phyloP scores from a whole-genome alignment of 2,888 invertebrate genomes.

The Glaucopsyche alexis region DNA sequence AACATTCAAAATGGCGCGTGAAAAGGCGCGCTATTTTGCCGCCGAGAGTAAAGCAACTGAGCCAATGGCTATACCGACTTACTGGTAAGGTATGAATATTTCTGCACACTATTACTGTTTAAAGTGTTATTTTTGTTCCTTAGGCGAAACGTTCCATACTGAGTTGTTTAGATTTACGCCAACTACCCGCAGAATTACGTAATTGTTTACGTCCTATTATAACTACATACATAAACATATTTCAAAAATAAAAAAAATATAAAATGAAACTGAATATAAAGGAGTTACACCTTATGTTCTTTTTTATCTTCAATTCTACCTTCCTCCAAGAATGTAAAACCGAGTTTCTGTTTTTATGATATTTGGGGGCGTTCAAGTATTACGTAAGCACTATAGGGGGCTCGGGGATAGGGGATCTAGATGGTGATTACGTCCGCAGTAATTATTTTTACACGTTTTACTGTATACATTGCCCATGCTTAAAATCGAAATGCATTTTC shows the following conservation, averaged over 20 bases:
- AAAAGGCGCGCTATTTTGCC: slow-evolving; percentile 58
- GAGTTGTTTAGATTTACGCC: background rate
- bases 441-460: too few species aligned
- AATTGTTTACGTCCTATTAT: slow-evolving; percentile 8
- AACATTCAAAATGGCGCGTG: slow-evolving; percentile 38
- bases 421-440: too few species aligned
- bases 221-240: too few species aligned
- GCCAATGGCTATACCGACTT: slow-evolving; percentile 46
- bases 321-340: background rate
- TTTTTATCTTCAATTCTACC: background rate
- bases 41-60: slow-evolving; percentile 57
- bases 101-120: slow-evolving; percentile 48
- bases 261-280: background rate
- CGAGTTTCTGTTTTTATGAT: too few species aligned
- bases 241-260: too few species aligned
- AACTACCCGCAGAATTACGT: slow-evolving; percentile 10
- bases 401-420: too few species aligned
- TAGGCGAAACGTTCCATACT: slow-evolving; percentile 45
- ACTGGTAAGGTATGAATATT: slow-evolving; percentile 62
- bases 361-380: too few species aligned
- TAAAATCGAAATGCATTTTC: too few species aligned
- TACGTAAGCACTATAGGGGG: too few species aligned
- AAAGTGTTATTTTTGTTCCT: slow-evolving; percentile 67
- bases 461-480: too few species aligned
- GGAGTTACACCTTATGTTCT: background rate